Base-by-base conservation (phyloP, 1,140 invertebrate species). In the Elymnias hypermnestra region DNA sequence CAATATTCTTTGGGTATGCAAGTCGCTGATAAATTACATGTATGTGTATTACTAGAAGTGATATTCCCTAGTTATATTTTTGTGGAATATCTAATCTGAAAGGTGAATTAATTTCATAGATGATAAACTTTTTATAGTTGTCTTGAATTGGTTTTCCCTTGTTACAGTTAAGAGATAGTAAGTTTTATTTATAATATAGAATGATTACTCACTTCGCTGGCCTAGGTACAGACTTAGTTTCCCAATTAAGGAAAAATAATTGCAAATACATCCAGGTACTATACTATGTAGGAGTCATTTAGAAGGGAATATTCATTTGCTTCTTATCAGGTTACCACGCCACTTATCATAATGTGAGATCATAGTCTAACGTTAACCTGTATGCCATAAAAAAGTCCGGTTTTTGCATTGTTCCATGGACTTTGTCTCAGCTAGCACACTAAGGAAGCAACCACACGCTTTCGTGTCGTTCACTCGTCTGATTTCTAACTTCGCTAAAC, bases 401-500 rank as follows among this genome's bases (percentile, higher is more conserved):
- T 64, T 63, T 64, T 61, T 66, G 48, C 47, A 26, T 39, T 40
- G 13, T 33, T 47, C 18, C 56, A 44, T 40, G 40, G 19, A 33
- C 52, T n/a, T 58, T 42, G 52, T 39, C 45, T 54, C 40, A 47
- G 45, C 46, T 54, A 35, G 43, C 29, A 29, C 37, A 44, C 37
- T 45, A 35, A 43, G 36, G 47, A 45, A 40, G 51, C 37, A 41
- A 45, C 28, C 45, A 54, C 47, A 47, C 59, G 63, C 59, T 63
- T 58, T 64, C 60, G 57, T 64, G 63, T 64, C 56, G 58, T 57
- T 64, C 50, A 53, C 56, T 58, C 45, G 38, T 37, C 55, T 60
- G 69, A 56, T 72, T 67, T 72, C 69, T 69, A 58, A 59, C 36
- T 35, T 23, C 42, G 49, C 57, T 57, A 40, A 68, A 64, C 65